Evolutionary conservation across 2,113 vertebrate genomes (phyloP).

Genomic region (Sapajus apella): DNA sequence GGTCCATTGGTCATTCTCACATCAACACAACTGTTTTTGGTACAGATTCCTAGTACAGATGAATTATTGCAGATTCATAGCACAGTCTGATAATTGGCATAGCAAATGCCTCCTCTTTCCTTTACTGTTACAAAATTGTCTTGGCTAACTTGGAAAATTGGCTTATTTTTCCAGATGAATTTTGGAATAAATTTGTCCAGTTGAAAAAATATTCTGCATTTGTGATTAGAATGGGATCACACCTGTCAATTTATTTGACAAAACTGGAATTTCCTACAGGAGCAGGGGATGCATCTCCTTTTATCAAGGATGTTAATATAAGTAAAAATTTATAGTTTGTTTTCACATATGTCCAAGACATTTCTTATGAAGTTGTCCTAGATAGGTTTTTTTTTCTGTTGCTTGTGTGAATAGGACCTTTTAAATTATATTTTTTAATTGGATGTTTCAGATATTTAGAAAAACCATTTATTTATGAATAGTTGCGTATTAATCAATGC

Average conservation of each 20-base stretch:
- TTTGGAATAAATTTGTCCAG: constrained; percentile 45
- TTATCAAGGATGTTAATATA: neutral
- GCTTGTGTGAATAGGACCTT: constrained; percentile 3
- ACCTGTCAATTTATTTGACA: neutral
- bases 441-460: neutral
- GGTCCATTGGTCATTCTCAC: neutral
- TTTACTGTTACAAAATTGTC: neutral
- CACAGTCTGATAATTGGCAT: neutral
- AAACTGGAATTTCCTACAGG: neutral
- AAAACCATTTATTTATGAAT: neutral
- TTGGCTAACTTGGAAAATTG: constrained; percentile 23
- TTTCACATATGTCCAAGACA: neutral
- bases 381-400: neutral
- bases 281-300: neutral
- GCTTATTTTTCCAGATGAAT: constrained; percentile 36
- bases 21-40: neutral
- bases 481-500: neutral
- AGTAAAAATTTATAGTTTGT: neutral
- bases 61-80: neutral
- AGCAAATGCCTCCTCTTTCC: neutral
- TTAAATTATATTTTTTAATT: constrained; percentile 21
- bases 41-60: neutral
- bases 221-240: neutral
- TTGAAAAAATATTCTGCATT: neutral
- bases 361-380: neutral